Conservation (phyloP, 2,797 vertebrate genomes). For the Tolypeutes matacus region DNA sequence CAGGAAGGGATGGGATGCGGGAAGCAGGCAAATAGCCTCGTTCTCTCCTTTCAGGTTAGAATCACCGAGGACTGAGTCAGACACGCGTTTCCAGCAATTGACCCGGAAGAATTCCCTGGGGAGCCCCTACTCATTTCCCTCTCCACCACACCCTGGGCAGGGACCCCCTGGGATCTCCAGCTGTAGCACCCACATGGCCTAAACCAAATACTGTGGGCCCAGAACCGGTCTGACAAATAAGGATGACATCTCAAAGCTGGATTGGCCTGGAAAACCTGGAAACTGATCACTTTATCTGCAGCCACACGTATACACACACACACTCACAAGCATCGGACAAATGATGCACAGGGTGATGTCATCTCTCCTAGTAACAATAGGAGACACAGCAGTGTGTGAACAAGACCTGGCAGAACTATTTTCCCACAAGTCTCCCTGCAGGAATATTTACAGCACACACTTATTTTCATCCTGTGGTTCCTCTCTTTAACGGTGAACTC, state of each 20-base stretch:
- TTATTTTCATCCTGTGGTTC: background rate
- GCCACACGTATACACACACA: fast-evolving
- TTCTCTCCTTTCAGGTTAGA: background rate
- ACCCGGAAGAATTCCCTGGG: background rate
- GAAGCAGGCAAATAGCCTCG: background rate
- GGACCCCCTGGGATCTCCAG: background rate
- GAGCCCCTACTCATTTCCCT: background rate
- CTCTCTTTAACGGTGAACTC: constrained; percentile 17
- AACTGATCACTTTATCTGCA: background rate
- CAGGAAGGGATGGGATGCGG: background rate
- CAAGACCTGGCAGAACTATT: background rate
- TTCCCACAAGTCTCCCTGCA: background rate
- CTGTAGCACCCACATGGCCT: background rate
- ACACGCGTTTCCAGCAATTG: background rate
- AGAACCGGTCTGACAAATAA: background rate
- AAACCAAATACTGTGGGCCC: background rate
- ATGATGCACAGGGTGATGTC: background rate
- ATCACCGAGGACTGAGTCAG: background rate
- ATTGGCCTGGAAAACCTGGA: background rate
- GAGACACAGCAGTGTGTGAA: background rate
- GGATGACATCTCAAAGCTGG: background rate
- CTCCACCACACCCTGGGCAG: background rate
- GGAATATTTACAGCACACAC: background rate
- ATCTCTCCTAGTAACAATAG: constrained; percentile 27
- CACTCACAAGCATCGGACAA: background rate